Conservation (phyloP, 2,888 invertebrate species). For the Liodrosophila aerea region DNA sequence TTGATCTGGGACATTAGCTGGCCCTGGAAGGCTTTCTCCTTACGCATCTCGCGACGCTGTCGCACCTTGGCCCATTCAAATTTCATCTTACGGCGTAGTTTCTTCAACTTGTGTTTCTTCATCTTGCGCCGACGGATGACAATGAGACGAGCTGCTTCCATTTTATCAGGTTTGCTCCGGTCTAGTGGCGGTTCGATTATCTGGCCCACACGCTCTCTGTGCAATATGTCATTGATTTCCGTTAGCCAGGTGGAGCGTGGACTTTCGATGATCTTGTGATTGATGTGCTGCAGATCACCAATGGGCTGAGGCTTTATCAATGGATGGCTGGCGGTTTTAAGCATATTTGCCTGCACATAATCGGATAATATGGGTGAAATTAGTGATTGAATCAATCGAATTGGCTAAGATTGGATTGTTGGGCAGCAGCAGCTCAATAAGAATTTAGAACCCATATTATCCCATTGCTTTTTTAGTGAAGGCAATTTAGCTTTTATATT, state of each 20-base stretch:
- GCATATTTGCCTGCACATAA: constrained; percentile 73
- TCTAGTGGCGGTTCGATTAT: constrained; percentile 62
- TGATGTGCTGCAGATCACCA: constrained; percentile 58
- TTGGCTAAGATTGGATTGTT: constrained; percentile 23
- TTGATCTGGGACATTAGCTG: constrained; percentile 87
- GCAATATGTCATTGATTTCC: constrained; percentile 78
- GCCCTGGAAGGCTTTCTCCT: constrained; percentile 91
- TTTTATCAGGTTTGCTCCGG: constrained; percentile 83
- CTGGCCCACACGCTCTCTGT: constrained; percentile 55
- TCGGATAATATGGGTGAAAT: constrained; percentile 81
- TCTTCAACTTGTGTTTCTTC: constrained; percentile 92
- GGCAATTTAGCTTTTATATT: too few relatives aligned
- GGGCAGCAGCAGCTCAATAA: constrained; percentile 54
- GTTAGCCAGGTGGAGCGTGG: constrained; percentile 67
- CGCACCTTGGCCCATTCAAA: constrained; percentile 89
- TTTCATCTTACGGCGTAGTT: constrained; percentile 90
- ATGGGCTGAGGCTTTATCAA: constrained; percentile 50
- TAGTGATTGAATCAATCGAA: constrained; percentile 44
- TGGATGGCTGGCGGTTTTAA: constrained; percentile 33
- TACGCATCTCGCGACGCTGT: constrained; percentile 87
- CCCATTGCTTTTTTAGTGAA: constrained; percentile 66
- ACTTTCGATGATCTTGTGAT: constrained; percentile 67
- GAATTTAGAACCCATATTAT: constrained; percentile 78
- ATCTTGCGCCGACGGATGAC: constrained; percentile 92
- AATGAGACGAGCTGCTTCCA: constrained; percentile 88